These are phyloP conservation scores for Siderastrea radians DNA, from an alignment of 92 coral and sea anemone species.

Conservation along the genomic window DNA sequence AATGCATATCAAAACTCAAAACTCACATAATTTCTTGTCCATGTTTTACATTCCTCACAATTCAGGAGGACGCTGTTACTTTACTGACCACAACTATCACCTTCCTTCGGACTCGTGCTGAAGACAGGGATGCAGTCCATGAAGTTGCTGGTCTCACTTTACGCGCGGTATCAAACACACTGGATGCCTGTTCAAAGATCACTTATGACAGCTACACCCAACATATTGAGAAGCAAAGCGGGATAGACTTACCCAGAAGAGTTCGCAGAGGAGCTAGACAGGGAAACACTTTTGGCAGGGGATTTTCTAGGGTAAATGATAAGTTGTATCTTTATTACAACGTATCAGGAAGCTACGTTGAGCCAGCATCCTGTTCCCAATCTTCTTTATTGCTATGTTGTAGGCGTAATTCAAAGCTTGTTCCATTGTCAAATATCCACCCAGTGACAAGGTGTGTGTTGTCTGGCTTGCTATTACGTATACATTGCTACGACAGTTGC, in stretches of 20 bases:
- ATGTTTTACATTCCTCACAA: neutral
- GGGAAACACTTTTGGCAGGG: neutral
- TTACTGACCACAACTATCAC: neutral
- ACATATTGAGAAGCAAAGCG: neutral
- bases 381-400: too few species aligned
- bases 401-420: too few species aligned
- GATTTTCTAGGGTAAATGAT: neutral
- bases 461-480: too few species aligned
- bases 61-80: slow-evolving; percentile 1
- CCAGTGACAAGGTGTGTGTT: too few species aligned
- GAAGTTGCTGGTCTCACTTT: neutral
- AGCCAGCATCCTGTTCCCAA: too few species aligned
- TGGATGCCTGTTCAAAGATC: neutral
- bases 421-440: too few species aligned
- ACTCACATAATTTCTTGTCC: too few species aligned
- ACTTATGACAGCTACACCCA: neutral
- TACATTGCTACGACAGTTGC: too few species aligned
- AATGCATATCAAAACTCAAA: too few species aligned
- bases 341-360: too few species aligned
- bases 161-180: slow-evolving; percentile 1
- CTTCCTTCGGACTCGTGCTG: neutral
- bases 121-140: slow-evolving; percentile 7
- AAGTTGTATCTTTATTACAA: neutral
- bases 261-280: neutral
- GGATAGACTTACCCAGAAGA: neutral